A percentile compares a stretch with the other conserved stretches of the same genome.
Conservation (phyloP, 2,113 vertebrate species). For the Platichthys stellatus region DNA sequence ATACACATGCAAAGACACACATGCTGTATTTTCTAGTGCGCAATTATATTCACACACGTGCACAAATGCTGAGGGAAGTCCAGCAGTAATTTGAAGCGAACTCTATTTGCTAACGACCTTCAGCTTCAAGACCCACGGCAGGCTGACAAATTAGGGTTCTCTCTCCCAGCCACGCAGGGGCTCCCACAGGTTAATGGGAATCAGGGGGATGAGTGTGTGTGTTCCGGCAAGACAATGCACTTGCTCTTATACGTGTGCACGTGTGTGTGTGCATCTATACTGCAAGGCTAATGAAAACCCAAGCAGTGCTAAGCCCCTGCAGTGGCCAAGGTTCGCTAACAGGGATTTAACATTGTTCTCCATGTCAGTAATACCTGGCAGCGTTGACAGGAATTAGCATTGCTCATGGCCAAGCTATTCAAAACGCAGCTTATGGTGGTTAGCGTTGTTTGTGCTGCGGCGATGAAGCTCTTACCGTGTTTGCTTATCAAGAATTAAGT, state of each 20-base stretch:
- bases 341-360: slow-evolving; percentile 74
- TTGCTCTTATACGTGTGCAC: slow-evolving; percentile 8
- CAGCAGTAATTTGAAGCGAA: slow-evolving; percentile 79
- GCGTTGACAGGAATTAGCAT: slow-evolving; percentile 63
- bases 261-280: slow-evolving; percentile 29
- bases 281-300: slow-evolving; percentile 63
- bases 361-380: slow-evolving; percentile 73
- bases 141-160: slow-evolving; percentile 78
- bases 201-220: slow-evolving; percentile 44
- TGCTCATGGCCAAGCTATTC: slow-evolving; percentile 63
- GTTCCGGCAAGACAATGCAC: slow-evolving; percentile 29
- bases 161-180: slow-evolving; percentile 56
- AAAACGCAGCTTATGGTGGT: slow-evolving; percentile 59
- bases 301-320: slow-evolving; percentile 65
- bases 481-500: slow-evolving; percentile 65
- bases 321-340: slow-evolving; percentile 59
- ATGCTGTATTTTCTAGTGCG: neutral
- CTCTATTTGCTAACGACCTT: slow-evolving; percentile 78
- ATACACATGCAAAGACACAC: neutral
- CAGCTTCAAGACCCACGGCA: slow-evolving; percentile 65
- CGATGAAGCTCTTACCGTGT: slow-evolving; percentile 61
- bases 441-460: slow-evolving; percentile 66
- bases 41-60: neutral
- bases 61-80: slow-evolving; percentile 43
- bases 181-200: slow-evolving; percentile 81